Conservation (phyloP, 2,113 vertebrate species). For the Ornithorhynchus anatinus region DNA sequence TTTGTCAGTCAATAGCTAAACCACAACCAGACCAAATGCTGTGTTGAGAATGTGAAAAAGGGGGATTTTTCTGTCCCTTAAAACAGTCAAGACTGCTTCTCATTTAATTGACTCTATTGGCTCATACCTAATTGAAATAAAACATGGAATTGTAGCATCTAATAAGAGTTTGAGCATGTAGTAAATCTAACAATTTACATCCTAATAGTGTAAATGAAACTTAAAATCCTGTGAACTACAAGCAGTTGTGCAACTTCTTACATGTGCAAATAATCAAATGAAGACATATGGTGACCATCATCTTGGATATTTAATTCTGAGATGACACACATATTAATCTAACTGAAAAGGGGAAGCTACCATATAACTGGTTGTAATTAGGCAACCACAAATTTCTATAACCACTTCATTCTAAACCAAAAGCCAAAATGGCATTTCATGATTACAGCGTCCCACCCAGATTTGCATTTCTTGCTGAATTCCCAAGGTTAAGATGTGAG, state of each 20-base stretch:
- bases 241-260: conserved; percentile 47
- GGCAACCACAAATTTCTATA: conserved; percentile 69
- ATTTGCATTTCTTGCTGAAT: conserved; percentile 72
- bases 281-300: conserved; percentile 74
- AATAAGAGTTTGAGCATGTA: not conserved
- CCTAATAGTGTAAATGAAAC: conserved; percentile 46
- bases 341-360: conserved; percentile 68
- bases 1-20: not conserved
- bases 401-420: conserved; percentile 62
- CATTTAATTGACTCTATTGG: not conserved
- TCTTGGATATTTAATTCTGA: conserved; percentile 71
- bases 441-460: conserved; percentile 66
- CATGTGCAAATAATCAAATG: conserved; percentile 56
- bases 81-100: not conserved
- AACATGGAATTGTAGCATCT: not conserved
- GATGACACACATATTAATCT: conserved; percentile 73
- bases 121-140: conserved; percentile 19
- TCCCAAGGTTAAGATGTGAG: conserved; percentile 73
- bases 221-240: conserved; percentile 41
- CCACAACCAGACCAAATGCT: not conserved
- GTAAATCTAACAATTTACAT: conserved; percentile 43
- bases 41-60: conserved; percentile 4
- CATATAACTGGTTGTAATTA: conserved; percentile 73
- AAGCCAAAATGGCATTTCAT: conserved; percentile 70
- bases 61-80: not conserved